A percentile compares a stretch with the other conserved stretches of the same genome.
Evolutionary conservation across 1,140 invertebrate species (phyloP).

Genomic region (Drosophila insularis): DNA sequence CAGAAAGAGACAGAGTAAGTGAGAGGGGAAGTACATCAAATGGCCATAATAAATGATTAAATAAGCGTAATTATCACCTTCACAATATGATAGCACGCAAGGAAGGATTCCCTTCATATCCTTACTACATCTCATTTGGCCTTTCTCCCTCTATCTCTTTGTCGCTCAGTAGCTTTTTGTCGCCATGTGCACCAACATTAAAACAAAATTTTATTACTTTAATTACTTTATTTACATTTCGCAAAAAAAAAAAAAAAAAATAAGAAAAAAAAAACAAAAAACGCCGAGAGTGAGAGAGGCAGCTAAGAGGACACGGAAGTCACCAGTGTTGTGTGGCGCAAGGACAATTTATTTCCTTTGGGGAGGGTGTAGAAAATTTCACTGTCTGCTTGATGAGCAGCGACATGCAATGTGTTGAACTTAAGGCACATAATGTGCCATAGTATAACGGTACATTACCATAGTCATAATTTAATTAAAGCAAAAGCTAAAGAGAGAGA

Average conservation of each 20-base stretch:
- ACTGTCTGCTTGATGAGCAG: constrained; percentile 55
- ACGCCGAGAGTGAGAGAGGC: constrained; percentile 12
- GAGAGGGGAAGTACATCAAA: constrained; percentile 36
- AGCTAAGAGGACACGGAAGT: constrained; percentile 41
- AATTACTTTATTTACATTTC: constrained; percentile 81
- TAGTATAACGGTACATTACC: constrained; percentile 74
- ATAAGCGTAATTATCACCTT: constrained; percentile 80
- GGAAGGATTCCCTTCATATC: constrained; percentile 26
- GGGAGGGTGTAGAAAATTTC: constrained; percentile 31
- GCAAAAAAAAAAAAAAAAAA: constrained; percentile 44
- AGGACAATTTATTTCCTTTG: constrained; percentile 45
- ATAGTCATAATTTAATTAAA: constrained; percentile 80
- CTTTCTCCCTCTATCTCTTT: not conserved
- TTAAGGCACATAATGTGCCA: constrained; percentile 39
- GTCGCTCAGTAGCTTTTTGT: not conserved
- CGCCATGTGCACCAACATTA: constrained; percentile 54
- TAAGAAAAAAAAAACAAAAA: constrained; percentile 36
- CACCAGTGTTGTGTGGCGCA: constrained; percentile 26
- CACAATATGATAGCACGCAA: constrained; percentile 49
- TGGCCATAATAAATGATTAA: constrained; percentile 76
- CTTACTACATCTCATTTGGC: not conserved
- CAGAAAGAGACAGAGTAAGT: not conserved
- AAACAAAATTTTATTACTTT: constrained; percentile 80
- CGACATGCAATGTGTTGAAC: constrained; percentile 64
- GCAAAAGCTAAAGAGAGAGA: constrained; percentile 31